These are phyloP conservation scores for Hydropsyche tenuis DNA, from an alignment of 1,140 invertebrate species.

Conservation along the genomic window DNA sequence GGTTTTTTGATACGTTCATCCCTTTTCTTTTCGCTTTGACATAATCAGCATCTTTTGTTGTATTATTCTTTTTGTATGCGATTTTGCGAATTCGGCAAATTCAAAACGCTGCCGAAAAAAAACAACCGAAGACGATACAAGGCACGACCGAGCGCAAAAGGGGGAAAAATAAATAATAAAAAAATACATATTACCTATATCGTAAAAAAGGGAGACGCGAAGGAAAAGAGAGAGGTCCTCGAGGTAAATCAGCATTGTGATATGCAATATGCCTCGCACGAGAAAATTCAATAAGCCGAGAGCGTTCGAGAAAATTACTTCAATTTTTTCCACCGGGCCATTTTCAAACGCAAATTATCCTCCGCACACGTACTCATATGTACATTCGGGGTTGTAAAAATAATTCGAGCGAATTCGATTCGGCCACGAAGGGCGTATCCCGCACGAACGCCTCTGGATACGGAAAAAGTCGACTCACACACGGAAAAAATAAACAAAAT, in stretches of 20 bases:
- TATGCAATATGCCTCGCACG: slow-evolving; percentile 15
- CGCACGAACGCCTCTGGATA: slow-evolving; percentile 6
- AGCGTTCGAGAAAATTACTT: slow-evolving; percentile 24
- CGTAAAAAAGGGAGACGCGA: background rate
- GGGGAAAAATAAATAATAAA: background rate
- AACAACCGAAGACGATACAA: background rate
- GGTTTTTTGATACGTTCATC: background rate
- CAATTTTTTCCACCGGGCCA: slow-evolving; percentile 13
- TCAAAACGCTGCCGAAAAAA: background rate
- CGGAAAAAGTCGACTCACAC: no score
- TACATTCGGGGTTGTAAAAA: background rate
- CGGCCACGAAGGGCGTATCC: background rate
- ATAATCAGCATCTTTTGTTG: background rate
- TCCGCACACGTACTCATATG: no score
- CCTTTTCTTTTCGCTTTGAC: background rate
- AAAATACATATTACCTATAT: no score
- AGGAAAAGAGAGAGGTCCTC: background rate
- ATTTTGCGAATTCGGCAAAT: slow-evolving; percentile 13
- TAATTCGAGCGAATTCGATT: slow-evolving; percentile 20
- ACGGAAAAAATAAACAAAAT: no score
- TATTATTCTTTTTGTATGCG: slow-evolving; percentile 6
- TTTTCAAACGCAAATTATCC: slow-evolving; percentile 19
- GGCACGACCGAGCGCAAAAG: no score
- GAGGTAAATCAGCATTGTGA: slow-evolving; percentile 25
- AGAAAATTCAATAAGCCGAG: slow-evolving; percentile 23